Base-by-base conservation (phyloP, 1,140 invertebrate species). In the Drosophila chauvacae region DNA sequence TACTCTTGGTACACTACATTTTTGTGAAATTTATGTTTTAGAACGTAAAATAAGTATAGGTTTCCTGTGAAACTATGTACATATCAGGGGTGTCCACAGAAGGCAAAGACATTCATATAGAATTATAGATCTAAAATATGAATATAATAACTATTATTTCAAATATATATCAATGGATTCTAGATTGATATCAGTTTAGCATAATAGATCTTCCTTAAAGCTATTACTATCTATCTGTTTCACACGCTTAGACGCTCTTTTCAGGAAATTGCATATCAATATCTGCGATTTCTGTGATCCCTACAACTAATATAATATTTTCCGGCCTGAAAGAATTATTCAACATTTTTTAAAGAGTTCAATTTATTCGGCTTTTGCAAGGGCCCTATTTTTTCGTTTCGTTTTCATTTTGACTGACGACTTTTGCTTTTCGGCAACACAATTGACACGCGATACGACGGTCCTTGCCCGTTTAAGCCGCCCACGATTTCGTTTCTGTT, bases 401-500 rank as follows among this genome's bases (percentile, higher is more conserved):
- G 18, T 63, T 84, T 84, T 74, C 45, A 66, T 59, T 81, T 82
- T 82, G 68, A 60, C 69, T 87, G 80, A 73, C 80, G 69, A 81
- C 73, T 71, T 77, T 85, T 81, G 63, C 65, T 80, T 76, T 85
- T 81, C 56, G 74, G 57, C 78, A 81, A 75, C 79, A 82, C 79
- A 82, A 85, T 90, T 90, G 84, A 86, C 85, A 91, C 81, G 90
- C 90, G 85, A 91, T 91, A 82, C 61, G 33, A 58, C 66, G 59
- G 53, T 26, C 44, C 50, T 20, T 47, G 35, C 44, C 20, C 18
- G 4, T 39, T 7, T 33, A 35, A 33, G 14, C 33, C 30, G 51
- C 33, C 53, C 33, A 44, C 45, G 59, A 48, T 48, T 69, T 42
- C 42, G 11, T 44, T 30, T 11, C 3, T 20, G 53, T 60, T 45